Evolutionary conservation across 2,113 vertebrate species (phyloP).

Genomic region (Salvelinus sp.): DNA sequence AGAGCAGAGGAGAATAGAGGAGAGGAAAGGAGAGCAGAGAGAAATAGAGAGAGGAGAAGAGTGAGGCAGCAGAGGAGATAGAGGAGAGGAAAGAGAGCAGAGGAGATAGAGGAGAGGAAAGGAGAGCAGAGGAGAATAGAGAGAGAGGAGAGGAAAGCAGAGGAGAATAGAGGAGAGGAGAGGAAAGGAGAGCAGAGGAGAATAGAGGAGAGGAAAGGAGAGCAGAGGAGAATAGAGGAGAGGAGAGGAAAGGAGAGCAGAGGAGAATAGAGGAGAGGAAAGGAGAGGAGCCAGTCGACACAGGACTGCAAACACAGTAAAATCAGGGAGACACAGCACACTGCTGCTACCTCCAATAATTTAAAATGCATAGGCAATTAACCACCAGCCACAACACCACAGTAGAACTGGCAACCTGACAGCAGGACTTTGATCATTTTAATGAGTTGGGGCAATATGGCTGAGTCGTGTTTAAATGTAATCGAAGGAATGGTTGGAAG

Average conservation of each 20-base stretch:
- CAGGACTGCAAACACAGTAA: background rate
- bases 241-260: no score
- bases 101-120: no score
- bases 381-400: slow-evolving; percentile 51
- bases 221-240: no score
- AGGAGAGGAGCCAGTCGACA: background rate
- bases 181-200: no score
- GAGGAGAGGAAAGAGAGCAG: no score
- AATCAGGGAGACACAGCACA: slow-evolving; percentile 18
- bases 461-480: slow-evolving; percentile 55
- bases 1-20: no score
- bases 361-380: slow-evolving; percentile 70
- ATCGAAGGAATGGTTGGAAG: slow-evolving; percentile 27
- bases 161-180: no score
- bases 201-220: no score
- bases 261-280: no score
- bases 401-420: slow-evolving; percentile 56
- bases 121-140: no score
- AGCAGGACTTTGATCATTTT: slow-evolving; percentile 68
- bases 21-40: background rate
- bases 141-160: rapidly evolving
- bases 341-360: slow-evolving; percentile 30
- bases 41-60: no score
- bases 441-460: slow-evolving; percentile 63
- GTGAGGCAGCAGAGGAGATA: no score